Evolutionary conservation across 2,888 invertebrate genomes (phyloP).

Genomic region (Apodemia duryi): DNA sequence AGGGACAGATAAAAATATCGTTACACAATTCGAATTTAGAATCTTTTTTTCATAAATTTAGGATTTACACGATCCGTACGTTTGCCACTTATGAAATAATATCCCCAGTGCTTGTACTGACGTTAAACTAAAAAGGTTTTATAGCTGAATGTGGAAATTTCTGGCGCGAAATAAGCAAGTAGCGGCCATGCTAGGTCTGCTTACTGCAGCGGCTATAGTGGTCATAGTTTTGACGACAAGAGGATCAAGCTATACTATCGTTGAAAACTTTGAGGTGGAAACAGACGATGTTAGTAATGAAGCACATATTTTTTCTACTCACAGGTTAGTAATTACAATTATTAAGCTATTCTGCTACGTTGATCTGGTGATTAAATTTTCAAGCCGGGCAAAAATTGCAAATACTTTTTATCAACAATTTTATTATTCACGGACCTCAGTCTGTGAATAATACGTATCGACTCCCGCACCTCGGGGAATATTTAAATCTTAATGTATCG

Average conservation of each 20-base stretch:
- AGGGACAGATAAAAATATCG: background rate
- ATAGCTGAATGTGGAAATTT: constrained; percentile 66
- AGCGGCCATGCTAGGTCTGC: constrained; percentile 64
- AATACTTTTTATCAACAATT: too few relatives aligned
- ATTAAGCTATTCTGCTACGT: too few relatives aligned
- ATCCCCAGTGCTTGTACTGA: background rate
- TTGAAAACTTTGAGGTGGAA: constrained; percentile 43
- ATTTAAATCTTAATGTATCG: too few relatives aligned
- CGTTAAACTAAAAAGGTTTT: constrained; percentile 17
- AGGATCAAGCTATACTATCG: constrained; percentile 40
- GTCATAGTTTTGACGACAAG: constrained; percentile 55
- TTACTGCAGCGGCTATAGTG: constrained; percentile 54
- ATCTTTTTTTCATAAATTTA: background rate
- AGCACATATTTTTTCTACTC: constrained; percentile 55
- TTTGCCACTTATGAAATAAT: background rate
- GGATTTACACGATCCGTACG: background rate
- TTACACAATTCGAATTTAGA: background rate
- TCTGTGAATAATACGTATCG: too few relatives aligned
- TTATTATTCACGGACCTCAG: too few relatives aligned
- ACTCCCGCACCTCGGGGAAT: too few relatives aligned
- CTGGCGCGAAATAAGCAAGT: constrained; percentile 64
- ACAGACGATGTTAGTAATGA: constrained; percentile 60
- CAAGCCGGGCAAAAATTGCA: too few relatives aligned
- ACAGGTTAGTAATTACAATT: constrained; percentile 45
- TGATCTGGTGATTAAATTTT: too few relatives aligned